Evolutionary conservation across 2,797 vertebrate genomes (phyloP).

Genomic region (Pterois miles): DNA sequence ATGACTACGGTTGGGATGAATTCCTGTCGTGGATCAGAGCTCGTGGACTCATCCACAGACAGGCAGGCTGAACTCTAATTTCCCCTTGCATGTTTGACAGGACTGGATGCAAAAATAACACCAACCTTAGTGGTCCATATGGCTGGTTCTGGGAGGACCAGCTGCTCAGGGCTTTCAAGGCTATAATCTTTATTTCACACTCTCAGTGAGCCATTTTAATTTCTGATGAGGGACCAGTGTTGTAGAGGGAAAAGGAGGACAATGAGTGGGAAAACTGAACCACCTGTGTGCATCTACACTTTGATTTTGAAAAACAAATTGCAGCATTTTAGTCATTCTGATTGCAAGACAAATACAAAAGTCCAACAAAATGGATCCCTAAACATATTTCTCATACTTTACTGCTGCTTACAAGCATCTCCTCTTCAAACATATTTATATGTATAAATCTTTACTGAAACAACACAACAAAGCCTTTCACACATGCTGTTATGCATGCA

Average conservation of each 20-base stretch:
- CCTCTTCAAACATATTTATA: not conserved
- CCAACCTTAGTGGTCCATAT: constrained; percentile 64
- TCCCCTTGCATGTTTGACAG: constrained; percentile 63
- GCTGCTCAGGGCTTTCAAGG: constrained; percentile 66
- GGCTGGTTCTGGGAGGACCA: constrained; percentile 64
- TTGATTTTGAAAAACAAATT: not conserved
- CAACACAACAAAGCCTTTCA: constrained; percentile 18
- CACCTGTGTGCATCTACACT: constrained; percentile 33
- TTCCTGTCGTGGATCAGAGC: constrained; percentile 54
- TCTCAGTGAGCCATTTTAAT: constrained; percentile 63
- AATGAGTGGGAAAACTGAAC: constrained; percentile 18
- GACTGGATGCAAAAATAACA: constrained; percentile 66
- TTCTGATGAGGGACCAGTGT: constrained; percentile 53
- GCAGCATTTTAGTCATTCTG: not conserved
- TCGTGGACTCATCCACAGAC: constrained; percentile 37
- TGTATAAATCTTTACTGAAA: constrained; percentile 7
- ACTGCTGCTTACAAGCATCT: not conserved
- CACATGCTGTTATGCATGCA: constrained; percentile 10
- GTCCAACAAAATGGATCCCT: not conserved
- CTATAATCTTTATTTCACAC: constrained; percentile 72
- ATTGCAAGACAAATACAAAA: not conserved
- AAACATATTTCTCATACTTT: not conserved
- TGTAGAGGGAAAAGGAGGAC: constrained; percentile 13
- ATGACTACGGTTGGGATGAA: constrained; percentile 72
- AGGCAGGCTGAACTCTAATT: constrained; percentile 67